Conservation (phyloP, 2,888 invertebrate species). For the Cephus nigrinus region DNA sequence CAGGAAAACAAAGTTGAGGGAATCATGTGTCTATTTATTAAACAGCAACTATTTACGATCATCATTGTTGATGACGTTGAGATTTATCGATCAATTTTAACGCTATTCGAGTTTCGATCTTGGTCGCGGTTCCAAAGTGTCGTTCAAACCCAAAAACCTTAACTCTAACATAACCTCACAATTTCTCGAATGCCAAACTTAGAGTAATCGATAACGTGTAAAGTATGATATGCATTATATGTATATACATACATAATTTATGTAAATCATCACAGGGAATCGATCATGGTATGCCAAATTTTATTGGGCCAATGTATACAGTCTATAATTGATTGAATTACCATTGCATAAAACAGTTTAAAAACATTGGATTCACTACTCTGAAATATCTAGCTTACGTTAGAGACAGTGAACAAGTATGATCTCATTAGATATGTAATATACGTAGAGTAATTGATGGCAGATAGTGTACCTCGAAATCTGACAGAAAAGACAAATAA, state of each 20-base stretch:
- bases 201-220: conserved; percentile 5
- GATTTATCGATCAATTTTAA: neutral
- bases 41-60: neutral
- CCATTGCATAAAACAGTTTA: neutral
- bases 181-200: conserved; percentile 17
- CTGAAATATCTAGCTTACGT: neutral
- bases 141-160: neutral
- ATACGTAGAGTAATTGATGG: neutral
- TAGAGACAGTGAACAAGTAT: neutral
- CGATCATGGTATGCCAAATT: conserved; percentile 10
- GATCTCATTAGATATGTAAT: neutral
- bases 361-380: neutral
- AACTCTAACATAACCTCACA: neutral
- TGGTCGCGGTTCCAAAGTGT: neutral
- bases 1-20: neutral
- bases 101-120: neutral
- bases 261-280: neutral
- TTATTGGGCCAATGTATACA: neutral
- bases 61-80: neutral
- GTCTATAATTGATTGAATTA: neutral
- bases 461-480: neutral
- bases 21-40: neutral
- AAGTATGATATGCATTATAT: neutral
- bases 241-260: neutral
- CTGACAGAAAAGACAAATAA: neutral